phyloP scores from a whole-genome alignment of 2,797 vertebrate genomes.

The Neomorphus geoffroyi region DNA sequence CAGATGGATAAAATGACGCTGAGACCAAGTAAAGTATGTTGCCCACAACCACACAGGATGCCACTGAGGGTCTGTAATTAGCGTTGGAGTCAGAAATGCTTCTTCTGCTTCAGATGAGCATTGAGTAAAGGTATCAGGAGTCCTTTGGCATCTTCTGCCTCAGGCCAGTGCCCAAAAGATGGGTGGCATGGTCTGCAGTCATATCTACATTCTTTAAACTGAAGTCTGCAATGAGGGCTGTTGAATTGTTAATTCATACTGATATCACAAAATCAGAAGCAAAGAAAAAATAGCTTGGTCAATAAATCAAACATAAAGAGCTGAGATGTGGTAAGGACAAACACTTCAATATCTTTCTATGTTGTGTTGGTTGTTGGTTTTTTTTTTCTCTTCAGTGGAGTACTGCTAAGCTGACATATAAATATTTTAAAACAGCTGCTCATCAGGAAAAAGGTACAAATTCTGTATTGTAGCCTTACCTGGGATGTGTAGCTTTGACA shows the following conservation, averaged over 20 bases:
- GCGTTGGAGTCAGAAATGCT: neutral
- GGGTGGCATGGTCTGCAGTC: neutral
- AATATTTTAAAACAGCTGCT: conserved; percentile 26
- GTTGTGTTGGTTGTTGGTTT: neutral
- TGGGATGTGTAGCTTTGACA: neutral
- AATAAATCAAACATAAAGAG: conserved; percentile 8
- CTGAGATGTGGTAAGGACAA: neutral
- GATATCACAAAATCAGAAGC: neutral
- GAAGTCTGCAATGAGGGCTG: neutral
- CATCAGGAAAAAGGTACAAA: neutral
- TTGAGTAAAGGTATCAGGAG: neutral
- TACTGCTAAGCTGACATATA: neutral
- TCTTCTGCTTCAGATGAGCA: neutral
- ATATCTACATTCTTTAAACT: neutral
- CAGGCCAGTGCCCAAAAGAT: neutral
- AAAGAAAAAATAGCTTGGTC: neutral
- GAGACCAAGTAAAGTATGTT: neutral
- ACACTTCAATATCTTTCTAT: neutral
- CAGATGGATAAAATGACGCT: neutral
- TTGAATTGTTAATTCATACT: conserved; percentile 14
- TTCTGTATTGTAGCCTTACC: neutral
- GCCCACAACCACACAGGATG: neutral
- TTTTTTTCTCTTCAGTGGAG: neutral
- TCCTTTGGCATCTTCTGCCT: neutral
- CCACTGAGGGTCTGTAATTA: neutral